Evolutionary conservation across 2,888 invertebrate genomes (phyloP).

Genomic region (Chymomyza procnemis): DNA sequence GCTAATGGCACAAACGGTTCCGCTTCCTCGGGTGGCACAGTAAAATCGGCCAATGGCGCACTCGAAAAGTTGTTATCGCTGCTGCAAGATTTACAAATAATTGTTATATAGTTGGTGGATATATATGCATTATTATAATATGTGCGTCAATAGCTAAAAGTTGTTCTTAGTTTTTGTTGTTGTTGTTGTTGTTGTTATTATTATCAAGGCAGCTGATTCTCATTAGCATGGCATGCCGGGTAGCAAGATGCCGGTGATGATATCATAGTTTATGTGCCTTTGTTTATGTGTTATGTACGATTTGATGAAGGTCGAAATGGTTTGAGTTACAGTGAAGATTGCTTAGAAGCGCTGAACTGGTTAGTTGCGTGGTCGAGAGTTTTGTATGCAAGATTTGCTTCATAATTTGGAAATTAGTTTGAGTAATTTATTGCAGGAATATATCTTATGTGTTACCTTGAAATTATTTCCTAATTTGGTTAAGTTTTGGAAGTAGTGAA

Average conservation of each 20-base stretch:
- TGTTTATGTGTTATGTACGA: not conserved
- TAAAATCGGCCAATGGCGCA: constrained; percentile 56
- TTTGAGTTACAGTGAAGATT: not conserved
- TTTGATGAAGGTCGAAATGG: not conserved
- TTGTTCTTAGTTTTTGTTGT: not conserved
- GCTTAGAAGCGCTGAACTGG: not conserved
- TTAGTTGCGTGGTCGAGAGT: not conserved
- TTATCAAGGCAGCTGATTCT: constrained; percentile 41
- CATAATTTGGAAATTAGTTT: too few species aligned
- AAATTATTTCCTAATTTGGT: too few species aligned
- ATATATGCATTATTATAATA: not conserved
- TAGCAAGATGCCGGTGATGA: constrained; percentile 41
- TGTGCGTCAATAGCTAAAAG: constrained; percentile 1
- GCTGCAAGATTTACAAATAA: constrained; percentile 22
- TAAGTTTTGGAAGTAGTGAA: too few species aligned
- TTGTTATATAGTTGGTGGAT: constrained; percentile 11
- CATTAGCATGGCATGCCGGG: constrained; percentile 42
- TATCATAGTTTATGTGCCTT: constrained; percentile 23
- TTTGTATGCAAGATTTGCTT: not conserved
- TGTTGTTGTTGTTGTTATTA: not conserved
- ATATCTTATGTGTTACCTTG: too few species aligned
- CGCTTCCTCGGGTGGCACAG: constrained; percentile 38
- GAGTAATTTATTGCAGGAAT: too few species aligned
- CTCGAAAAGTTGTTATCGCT: constrained; percentile 51
- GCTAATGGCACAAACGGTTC: constrained; percentile 55